phyloP scores from a whole-genome alignment of 2,888 invertebrate species.

The Xanthorhoe designata region DNA sequence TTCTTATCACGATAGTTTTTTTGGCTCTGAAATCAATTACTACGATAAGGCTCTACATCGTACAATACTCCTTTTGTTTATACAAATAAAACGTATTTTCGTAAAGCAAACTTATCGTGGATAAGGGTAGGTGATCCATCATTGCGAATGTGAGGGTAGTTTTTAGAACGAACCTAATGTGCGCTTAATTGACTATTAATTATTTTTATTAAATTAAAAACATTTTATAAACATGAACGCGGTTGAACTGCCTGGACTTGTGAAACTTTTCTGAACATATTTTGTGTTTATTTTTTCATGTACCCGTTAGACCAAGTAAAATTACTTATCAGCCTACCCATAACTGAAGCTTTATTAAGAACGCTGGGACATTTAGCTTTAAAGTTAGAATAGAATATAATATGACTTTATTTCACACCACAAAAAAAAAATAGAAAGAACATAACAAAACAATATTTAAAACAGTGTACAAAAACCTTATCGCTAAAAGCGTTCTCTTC shows the following conservation, averaged over 20 bases:
- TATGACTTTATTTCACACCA: too few species aligned
- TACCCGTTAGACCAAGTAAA: too few species aligned
- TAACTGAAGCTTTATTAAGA: too few species aligned
- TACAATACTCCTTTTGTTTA: slow-evolving; percentile 63
- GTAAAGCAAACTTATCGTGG: slow-evolving; percentile 63
- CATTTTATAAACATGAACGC: slow-evolving; percentile 24
- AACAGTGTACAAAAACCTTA: too few species aligned
- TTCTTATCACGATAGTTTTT: slow-evolving; percentile 43
- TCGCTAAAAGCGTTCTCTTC: too few species aligned
- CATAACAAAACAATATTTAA: too few species aligned
- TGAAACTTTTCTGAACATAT: neutral
- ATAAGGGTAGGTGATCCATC: slow-evolving; percentile 63
- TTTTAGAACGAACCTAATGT: slow-evolving; percentile 41
- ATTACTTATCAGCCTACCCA: too few species aligned
- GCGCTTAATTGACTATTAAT: slow-evolving; percentile 42
- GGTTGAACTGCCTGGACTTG: slow-evolving; percentile 9
- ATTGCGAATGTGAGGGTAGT: slow-evolving; percentile 44
- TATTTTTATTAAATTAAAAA: slow-evolving; percentile 45
- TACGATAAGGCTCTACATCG: slow-evolving; percentile 55
- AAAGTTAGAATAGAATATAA: too few species aligned
- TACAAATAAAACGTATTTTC: slow-evolving; percentile 51
- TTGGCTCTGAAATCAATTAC: slow-evolving; percentile 51
- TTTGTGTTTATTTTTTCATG: neutral
- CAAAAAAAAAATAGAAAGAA: too few species aligned
- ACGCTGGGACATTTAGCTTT: too few species aligned